Evolutionary conservation across 1,140 invertebrate species (phyloP).

Genomic region (Harpegnathos saltator): DNA sequence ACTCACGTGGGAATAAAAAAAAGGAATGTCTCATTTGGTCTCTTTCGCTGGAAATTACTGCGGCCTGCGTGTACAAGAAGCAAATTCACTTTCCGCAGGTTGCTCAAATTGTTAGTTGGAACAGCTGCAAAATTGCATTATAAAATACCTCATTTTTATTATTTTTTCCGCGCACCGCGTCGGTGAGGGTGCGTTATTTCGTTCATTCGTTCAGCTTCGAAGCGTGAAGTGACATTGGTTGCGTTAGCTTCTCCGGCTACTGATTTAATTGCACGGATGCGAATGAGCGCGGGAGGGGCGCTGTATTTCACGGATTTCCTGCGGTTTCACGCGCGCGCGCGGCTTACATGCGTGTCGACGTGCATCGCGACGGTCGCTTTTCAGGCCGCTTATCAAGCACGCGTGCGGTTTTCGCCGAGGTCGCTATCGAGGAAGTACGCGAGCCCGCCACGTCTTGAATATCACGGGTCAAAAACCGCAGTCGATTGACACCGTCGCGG

Average conservation of each 20-base stretch:
- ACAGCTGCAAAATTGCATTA: no score
- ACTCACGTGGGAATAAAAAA: not conserved
- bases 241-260: not conserved
- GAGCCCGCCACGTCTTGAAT: slow-evolving; percentile 4
- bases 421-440: slow-evolving; percentile 40
- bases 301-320: slow-evolving; percentile 64
- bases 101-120: no score
- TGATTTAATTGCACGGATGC: slow-evolving; percentile 5
- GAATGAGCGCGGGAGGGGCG: not conserved
- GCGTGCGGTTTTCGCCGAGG: slow-evolving; percentile 58
- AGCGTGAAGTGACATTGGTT: not conserved
- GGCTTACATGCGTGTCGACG: slow-evolving; percentile 14
- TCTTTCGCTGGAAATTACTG: not conserved
- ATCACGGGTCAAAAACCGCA: not conserved
- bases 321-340: slow-evolving; percentile 9
- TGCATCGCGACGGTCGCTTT: slow-evolving; percentile 40
- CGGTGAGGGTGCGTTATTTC: no score
- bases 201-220: not conserved
- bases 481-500: not conserved
- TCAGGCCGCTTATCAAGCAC: slow-evolving; percentile 63
- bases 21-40: not conserved
- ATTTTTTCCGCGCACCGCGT: no score
- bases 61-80: not conserved
- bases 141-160: not conserved
- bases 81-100: not conserved